A percentile compares a stretch with the other conserved stretches of the same genome.
Evolutionary conservation across 2,888 invertebrate species (phyloP).

Genomic region (Plagiodera versicolora): DNA sequence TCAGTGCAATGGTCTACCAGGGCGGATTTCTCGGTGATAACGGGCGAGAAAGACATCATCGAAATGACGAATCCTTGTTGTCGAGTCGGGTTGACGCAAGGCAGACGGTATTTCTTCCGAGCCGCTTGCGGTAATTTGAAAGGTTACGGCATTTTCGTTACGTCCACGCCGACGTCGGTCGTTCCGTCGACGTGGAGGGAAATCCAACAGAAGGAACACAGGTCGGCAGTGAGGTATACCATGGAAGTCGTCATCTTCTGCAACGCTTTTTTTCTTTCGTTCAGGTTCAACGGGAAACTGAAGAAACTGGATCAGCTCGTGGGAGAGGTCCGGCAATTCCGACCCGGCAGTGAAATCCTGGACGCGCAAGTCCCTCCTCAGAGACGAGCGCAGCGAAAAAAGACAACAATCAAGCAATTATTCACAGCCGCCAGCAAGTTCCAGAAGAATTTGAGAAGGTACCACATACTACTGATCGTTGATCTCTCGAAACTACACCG

Average conservation of each 20-base stretch:
- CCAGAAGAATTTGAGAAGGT: slow-evolving; percentile 88
- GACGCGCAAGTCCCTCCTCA: slow-evolving; percentile 67
- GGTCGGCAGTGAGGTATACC: slow-evolving; percentile 46
- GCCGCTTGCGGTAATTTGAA: slow-evolving; percentile 92
- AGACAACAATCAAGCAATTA: slow-evolving; percentile 88
- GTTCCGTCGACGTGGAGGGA: slow-evolving; percentile 95
- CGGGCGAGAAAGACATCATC: slow-evolving; percentile 76
- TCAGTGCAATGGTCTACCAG: slow-evolving; percentile 93
- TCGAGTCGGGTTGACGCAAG: slow-evolving; percentile 76
- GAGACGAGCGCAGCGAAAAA: slow-evolving; percentile 72
- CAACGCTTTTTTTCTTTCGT: too few relatives aligned
- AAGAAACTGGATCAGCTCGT: slow-evolving; percentile 76
- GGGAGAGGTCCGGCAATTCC: slow-evolving; percentile 66
- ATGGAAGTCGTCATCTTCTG: too few relatives aligned
- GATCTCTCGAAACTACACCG: too few relatives aligned
- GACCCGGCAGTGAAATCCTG: slow-evolving; percentile 65
- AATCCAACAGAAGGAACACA: slow-evolving; percentile 69
- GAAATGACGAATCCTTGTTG: slow-evolving; percentile 67
- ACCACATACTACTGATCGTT: too few relatives aligned
- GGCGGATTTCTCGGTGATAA: slow-evolving; percentile 79
- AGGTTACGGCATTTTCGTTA: slow-evolving; percentile 80
- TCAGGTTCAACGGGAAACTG: slow-evolving; percentile 67
- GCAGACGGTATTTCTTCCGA: slow-evolving; percentile 85
- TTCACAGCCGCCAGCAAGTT: slow-evolving; percentile 97
- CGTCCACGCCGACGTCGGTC: slow-evolving; percentile 80